Evolutionary conservation across 2,113 vertebrate genomes (phyloP).

Genomic region (Terrapene triunguis): DNA sequence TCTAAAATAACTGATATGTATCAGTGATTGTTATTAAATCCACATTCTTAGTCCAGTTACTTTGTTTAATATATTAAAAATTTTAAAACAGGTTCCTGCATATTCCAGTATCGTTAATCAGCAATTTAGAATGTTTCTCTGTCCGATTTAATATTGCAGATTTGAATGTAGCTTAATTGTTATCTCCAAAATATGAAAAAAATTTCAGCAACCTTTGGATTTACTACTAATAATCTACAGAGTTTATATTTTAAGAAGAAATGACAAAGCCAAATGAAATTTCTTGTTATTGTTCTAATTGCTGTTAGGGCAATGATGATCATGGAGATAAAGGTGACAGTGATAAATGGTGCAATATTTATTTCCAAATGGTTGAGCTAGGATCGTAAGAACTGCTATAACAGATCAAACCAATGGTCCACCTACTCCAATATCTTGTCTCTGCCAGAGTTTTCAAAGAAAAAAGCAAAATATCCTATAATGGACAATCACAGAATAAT

Average conservation of each 20-base stretch:
- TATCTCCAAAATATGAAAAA: slow-evolving; percentile 11
- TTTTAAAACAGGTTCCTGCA: neutral
- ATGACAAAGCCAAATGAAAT: neutral
- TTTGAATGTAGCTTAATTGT: slow-evolving; percentile 26
- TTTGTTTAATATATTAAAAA: neutral
- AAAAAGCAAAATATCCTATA: neutral
- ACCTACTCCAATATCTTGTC: neutral
- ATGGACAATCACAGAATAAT: neutral
- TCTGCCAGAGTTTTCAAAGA: neutral
- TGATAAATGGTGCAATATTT: slow-evolving; percentile 9
- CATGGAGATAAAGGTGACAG: neutral
- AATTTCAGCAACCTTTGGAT: slow-evolving; percentile 7
- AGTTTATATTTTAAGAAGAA: slow-evolving; percentile 3
- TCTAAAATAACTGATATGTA: neutral
- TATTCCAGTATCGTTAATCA: slow-evolving; percentile 27
- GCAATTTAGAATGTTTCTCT: neutral
- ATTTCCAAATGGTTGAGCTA: neutral
- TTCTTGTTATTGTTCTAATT: slow-evolving; percentile 29
- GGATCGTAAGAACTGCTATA: neutral
- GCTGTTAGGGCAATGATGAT: neutral
- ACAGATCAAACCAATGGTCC: neutral
- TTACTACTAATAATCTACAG: neutral
- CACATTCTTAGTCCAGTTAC: neutral
- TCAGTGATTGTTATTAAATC: neutral
- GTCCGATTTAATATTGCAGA: neutral